Evolutionary conservation across 2,797 vertebrate species (phyloP), one percentile per base, ranked within the genome.

Genomic region (Phylloscopus collybita): DNA sequence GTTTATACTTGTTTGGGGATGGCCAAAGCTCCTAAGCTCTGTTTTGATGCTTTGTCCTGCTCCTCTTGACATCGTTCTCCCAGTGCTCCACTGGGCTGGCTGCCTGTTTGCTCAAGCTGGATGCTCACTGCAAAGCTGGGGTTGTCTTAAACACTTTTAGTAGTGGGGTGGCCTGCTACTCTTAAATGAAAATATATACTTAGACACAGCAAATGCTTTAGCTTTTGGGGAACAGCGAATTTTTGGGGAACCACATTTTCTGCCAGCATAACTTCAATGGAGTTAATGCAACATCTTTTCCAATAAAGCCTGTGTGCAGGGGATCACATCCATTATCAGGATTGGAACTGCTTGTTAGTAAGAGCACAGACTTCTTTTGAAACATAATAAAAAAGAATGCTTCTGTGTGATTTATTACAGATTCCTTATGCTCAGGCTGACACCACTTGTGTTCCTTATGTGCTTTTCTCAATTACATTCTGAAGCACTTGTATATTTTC

Each of bases 401-500:
- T 86, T 51, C 88, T 79, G 16, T 86, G 4, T 29, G 38, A 73
- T 62, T 75, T 67, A 56, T 47, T 76, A 34, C 27, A 50, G 56
- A 50, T 72, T 84, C 21, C 10, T 82, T 70, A 53, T 50, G 32
- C 50, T 57, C 49, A 30, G 64, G 49, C 36, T 64, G 38, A 76
- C 53, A 91, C 11, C 29, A 20, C 42, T 69, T 45, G 8, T 84
- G 36, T 42, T 85, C 34, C 42, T 70, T 76, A 49, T 1, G 10
- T 54, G 73, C 36, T 84, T 73, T 90, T 67, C 84, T 90, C 60
- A 73, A 17, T 67, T 86, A 30, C 50, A 27, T 2, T 70, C 60
- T 82, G 61, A 64, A 82, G 56, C 49, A n/a, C 40, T 73, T 40
- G 18, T 34, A 64, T 50, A 66, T 83, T 80, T 86, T 86, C 76